Evolutionary conservation across 2,888 invertebrate genomes (phyloP).

Genomic region (Mesochorus sp.): DNA sequence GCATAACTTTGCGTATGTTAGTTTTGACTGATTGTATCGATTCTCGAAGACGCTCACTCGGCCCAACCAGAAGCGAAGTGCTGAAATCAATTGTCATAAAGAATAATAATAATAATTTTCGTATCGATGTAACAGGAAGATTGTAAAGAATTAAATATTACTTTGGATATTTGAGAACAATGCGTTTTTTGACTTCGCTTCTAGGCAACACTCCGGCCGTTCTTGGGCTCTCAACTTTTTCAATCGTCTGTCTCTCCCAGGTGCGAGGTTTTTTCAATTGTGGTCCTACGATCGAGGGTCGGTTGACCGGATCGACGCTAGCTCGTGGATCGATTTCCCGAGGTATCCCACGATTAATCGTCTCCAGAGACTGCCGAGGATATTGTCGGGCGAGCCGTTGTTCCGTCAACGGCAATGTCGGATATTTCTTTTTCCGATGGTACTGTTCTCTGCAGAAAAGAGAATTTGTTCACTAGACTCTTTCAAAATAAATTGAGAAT

Average conservation of each 20-base stretch:
- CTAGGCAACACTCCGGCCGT: conserved; percentile 72
- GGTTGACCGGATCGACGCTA: conserved; percentile 68
- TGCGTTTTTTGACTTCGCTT: conserved; percentile 69
- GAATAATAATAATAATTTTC: too few relatives aligned
- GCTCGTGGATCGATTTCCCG: conserved; percentile 70
- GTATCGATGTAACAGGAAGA: too few relatives aligned
- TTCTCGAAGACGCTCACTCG: conserved; percentile 71
- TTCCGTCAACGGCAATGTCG: conserved; percentile 72
- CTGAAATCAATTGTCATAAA: conserved; percentile 64
- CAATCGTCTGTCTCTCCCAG: conserved; percentile 68
- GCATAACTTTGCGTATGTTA: conserved; percentile 74
- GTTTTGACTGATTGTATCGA: conserved; percentile 72
- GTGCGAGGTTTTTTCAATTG: conserved; percentile 71
- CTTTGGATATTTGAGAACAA: conserved; percentile 75
- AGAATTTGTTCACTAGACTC: conserved; percentile 24
- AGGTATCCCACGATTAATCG: conserved; percentile 72
- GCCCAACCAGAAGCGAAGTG: conserved; percentile 69
- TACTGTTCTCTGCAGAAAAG: conserved; percentile 76
- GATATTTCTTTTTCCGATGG: conserved; percentile 73
- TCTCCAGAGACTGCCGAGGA: conserved; percentile 70
- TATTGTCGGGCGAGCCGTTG: conserved; percentile 69
- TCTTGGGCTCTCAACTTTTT: conserved; percentile 72
- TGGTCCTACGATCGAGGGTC: conserved; percentile 73
- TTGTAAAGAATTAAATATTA: too few relatives aligned
- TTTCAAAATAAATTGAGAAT: conserved; percentile 16